Conservation (phyloP, 2,113 vertebrate species). For the Pelmatolapia mariae region DNA sequence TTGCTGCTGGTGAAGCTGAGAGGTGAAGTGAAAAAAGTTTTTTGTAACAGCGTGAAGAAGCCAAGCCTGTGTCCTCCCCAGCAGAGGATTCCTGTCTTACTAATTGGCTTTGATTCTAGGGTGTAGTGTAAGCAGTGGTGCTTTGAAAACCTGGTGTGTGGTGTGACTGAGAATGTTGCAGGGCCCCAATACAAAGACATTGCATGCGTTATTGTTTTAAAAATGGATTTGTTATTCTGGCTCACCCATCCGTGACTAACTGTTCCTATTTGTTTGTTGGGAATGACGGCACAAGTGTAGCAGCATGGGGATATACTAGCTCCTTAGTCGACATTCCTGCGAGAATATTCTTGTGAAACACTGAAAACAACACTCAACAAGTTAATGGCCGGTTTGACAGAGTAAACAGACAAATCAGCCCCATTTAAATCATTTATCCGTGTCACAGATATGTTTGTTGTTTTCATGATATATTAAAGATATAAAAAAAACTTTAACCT, state of each 20-base stretch:
- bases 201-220: slow-evolving; percentile 1
- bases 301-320: neutral
- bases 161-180: neutral
- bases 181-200: neutral
- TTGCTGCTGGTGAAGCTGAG: neutral
- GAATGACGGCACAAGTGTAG: neutral
- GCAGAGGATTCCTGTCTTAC: neutral
- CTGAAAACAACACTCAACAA: neutral
- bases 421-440: neutral
- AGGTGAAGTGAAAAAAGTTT: neutral
- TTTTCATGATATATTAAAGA: neutral
- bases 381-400: neutral
- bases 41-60: neutral
- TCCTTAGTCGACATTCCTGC: neutral
- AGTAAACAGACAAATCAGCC: neutral
- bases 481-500: neutral
- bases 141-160: neutral
- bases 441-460: neutral
- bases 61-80: neutral
- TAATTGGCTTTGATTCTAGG: slow-evolving; percentile 23
- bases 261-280: neutral
- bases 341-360: neutral
- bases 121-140: neutral
- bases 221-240: slow-evolving; percentile 11
- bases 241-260: slow-evolving; percentile 1